Percentiles rank a stretch among this genome's conserved stretches.
These are phyloP conservation scores for Meriones psammophilus DNA, from an alignment of 2,797 vertebrate species.

Conservation along the genomic window DNA sequence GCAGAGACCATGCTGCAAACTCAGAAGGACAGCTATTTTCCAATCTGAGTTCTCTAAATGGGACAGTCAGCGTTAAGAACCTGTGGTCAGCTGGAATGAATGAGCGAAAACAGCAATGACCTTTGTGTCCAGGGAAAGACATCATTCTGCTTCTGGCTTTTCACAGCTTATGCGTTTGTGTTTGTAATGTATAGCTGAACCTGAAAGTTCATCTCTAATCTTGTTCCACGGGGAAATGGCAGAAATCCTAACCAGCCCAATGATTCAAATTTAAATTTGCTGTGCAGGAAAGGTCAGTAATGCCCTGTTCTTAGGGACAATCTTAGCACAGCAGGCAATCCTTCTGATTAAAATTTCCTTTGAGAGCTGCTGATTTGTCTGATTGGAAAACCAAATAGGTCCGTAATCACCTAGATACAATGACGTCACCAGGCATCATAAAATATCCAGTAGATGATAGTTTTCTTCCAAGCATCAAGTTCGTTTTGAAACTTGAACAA, in stretches of 20 bases:
- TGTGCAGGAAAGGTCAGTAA: constrained; percentile 75
- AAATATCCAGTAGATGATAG: constrained; percentile 70
- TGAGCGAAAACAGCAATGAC: constrained; percentile 24
- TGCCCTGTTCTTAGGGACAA: constrained; percentile 47
- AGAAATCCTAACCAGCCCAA: constrained; percentile 72
- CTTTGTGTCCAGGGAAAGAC: constrained; percentile 27
- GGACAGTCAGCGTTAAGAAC: background rate
- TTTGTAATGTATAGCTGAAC: constrained; percentile 68
- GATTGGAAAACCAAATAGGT: constrained; percentile 78
- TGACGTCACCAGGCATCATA: constrained; percentile 70
- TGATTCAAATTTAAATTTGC: constrained; percentile 80
- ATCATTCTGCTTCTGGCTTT: constrained; percentile 64
- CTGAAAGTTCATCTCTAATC: constrained; percentile 77
- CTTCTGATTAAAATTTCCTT: constrained; percentile 75
- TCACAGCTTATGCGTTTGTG: constrained; percentile 60
- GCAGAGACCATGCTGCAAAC: background rate
- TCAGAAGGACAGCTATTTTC: background rate
- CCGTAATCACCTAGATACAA: constrained; percentile 76
- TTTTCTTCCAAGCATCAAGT: constrained; percentile 60
- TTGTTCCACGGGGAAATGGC: constrained; percentile 55
- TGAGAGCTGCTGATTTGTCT: constrained; percentile 74
- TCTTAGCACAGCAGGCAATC: constrained; percentile 57
- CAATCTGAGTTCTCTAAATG: background rate
- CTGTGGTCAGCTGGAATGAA: background rate
- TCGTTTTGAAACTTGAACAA: constrained; percentile 72